Base-by-base conservation (phyloP, 2,888 invertebrate species). In the Epirrhoe alternata region DNA sequence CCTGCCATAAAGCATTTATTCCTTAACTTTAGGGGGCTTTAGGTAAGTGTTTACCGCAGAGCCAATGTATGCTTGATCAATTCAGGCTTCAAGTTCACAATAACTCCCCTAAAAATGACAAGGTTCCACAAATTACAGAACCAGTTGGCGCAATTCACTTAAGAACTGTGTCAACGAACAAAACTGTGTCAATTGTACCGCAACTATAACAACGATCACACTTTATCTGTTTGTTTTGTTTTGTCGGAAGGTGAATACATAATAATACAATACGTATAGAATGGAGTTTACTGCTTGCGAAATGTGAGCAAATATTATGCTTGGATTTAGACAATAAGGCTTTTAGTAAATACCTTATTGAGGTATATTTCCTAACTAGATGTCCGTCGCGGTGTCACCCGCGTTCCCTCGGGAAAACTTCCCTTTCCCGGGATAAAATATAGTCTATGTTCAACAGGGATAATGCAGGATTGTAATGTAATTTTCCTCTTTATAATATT, bases 161-260 rank as follows among this genome's bases (percentile, higher is more conserved):
- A 65, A 60, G 64, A 65, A 65, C 49, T 56, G 56, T 60, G 64
- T 56, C 64, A 64, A 38, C 45, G 49, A 54, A 59, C 45, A 38
- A 35, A 65, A 65, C 45, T 51, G 55, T 65, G 60, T 65, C 64
- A 65, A 65, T 56, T 51, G 55, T 65, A 45, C 60, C 64, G 64
- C 60, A 60, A 60, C 64, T 56, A 45, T 60, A 64, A 64, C 57
- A 42, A 59, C 49, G 63, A 58, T 30, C 47, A 53, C 38, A 55
- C 59, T 59, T 59, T 64, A 54, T 38, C 54, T 59, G 53, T 49
- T 58, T 54, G 38, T 52, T 53, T 49, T 58, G 38, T 58, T 64
- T 49, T 5, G 35, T 24, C 63, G 51, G 42, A 57, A 53, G 53
- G 52, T 58, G 45, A 31, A 61, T 61, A 33, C 16, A 33, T 33